Conservation (phyloP, 2,797 vertebrate genomes). For the Squalus acanthias region DNA sequence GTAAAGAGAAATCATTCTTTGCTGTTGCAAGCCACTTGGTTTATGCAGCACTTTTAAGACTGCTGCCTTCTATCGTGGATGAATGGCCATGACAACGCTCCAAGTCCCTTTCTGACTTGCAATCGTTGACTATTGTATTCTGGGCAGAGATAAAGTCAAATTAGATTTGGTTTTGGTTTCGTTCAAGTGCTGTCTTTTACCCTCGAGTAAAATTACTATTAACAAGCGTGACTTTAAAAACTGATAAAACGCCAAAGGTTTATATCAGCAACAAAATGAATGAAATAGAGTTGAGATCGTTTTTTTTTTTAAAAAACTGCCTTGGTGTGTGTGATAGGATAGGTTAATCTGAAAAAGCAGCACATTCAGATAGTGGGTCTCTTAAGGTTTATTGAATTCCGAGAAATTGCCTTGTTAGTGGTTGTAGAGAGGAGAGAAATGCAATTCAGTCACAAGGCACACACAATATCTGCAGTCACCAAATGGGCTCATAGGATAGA, state of each 20-base stretch:
- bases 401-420: background rate
- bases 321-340: background rate
- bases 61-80: background rate
- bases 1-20: background rate
- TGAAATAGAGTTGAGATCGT: background rate
- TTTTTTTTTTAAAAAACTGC: background rate
- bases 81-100: background rate
- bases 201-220: background rate
- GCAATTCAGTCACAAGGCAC: background rate
- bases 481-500: background rate
- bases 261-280: background rate
- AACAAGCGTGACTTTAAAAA: background rate
- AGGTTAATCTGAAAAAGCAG: constrained; percentile 15
- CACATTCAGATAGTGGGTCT: background rate
- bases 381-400: background rate
- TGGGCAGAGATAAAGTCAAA: background rate
- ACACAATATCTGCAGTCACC: background rate
- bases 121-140: background rate
- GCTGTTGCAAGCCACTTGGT: background rate
- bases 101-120: background rate
- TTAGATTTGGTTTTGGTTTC: constrained; percentile 9
- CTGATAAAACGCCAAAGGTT: background rate
- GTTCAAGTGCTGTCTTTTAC: background rate
- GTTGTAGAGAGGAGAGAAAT: background rate
- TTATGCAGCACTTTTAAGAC: background rate